Evolutionary conservation across 2,888 invertebrate genomes (phyloP).

Genomic region (Physocephala rufipes): DNA sequence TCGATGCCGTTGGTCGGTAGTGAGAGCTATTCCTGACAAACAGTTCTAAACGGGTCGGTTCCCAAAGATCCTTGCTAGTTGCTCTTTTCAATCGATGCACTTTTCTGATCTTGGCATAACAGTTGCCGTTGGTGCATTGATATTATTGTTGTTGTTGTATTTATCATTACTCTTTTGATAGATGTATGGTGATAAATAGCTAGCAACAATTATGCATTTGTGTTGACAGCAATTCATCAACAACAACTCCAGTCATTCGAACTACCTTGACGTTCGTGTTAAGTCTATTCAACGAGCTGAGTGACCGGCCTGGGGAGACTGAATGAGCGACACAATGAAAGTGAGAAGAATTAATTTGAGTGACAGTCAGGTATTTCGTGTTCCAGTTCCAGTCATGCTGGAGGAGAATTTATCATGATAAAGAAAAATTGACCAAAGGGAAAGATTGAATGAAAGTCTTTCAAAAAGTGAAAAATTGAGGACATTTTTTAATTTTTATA

Average conservation of each 20-base stretch:
- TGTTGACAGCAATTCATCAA: slow-evolving; percentile 35
- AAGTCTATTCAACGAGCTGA: too few species aligned
- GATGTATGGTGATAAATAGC: slow-evolving; percentile 8
- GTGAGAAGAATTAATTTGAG: neutral
- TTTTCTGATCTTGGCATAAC: too few species aligned
- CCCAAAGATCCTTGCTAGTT: neutral
- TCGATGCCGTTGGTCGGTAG: neutral
- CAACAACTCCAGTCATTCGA: slow-evolving; percentile 7
- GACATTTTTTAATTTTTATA: too few species aligned
- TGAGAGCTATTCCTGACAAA: neutral
- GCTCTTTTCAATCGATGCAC: neutral
- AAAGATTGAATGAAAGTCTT: too few species aligned
- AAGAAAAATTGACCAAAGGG: too few species aligned
- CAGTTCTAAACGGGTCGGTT: neutral
- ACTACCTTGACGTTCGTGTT: too few species aligned
- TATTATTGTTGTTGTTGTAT: slow-evolving; percentile 13
- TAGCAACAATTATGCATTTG: slow-evolving; percentile 20
- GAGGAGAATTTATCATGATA: too few species aligned
- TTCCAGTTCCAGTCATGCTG: too few species aligned
- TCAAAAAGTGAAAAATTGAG: too few species aligned
- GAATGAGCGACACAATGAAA: neutral
- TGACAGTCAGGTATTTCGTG: slow-evolving; percentile 17
- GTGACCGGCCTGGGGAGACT: neutral
- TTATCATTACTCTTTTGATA: slow-evolving; percentile 9
- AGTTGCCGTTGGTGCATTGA: neutral